Base-by-base conservation (phyloP, 2,888 invertebrate species). In the Chymomyza fuscimana region DNA sequence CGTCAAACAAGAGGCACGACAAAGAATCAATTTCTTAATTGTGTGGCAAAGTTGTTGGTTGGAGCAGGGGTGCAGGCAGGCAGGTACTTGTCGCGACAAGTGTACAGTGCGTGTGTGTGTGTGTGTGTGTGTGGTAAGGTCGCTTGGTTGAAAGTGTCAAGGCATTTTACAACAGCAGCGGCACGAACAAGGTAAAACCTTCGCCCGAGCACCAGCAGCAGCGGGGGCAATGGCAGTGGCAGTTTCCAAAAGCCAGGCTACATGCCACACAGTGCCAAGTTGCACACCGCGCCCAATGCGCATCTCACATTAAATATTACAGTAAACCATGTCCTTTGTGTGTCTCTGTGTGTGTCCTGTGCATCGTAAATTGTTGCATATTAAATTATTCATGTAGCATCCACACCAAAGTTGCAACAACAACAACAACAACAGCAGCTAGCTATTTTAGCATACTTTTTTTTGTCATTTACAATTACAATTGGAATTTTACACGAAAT, bases 1-100 rank as follows among this genome's bases (percentile, higher is more conserved):
- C n/a, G 15, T 73, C 78, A 78, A 82, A 80, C 73, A 78, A 78
- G 32, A 61, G 32, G 19, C 25, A 36, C 67, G 81, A 80, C 82
- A 87, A 87, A 82, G 84, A 87, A 84, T 84, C 84, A 84, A 84
- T 84, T 87, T 85, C 72, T 79, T 85, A 86, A 84, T 86, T 84
- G 86, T 82, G 72, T 74, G 79, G 79, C 77, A 22, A 16, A 25
- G 58, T 19, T 51, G 51, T 15, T n/a, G 51, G 15, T 51, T 51
- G 16, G 16, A 5, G 58, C 9, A 15, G 7, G 9, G 58, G 22
- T 15, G 58, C 3, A 5, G 19, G 19, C 15, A 7, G 7, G 22
- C 29, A 15, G 79, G 77, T 76, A 81, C 80, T 79, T 81, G 82
- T 79, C 77, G 76, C 78, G 76, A 78, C 76, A 79, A 78, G 77